phyloP scores from a whole-genome alignment of 2,888 invertebrate species.

The Axea sp. region DNA sequence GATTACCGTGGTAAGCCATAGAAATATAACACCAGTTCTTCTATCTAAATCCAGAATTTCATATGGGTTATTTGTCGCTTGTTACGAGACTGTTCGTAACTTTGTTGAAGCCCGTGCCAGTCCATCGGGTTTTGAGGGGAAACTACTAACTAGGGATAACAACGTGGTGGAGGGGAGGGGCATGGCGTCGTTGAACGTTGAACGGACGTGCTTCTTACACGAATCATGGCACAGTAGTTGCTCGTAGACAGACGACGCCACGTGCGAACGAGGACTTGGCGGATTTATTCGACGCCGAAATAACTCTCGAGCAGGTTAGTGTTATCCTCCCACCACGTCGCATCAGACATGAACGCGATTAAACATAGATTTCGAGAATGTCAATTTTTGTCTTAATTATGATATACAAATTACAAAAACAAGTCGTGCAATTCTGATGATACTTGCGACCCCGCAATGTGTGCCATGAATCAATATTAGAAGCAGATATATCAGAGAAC shows the following conservation, averaged over 20 bases:
- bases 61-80: slow-evolving; percentile 7
- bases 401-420: no score
- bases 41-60: neutral
- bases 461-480: slow-evolving; percentile 25
- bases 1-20: no score
- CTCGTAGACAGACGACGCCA: slow-evolving; percentile 16
- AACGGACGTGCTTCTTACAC: slow-evolving; percentile 27
- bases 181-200: slow-evolving; percentile 42
- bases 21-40: no score
- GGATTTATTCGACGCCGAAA: slow-evolving; percentile 1
- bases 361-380: no score
- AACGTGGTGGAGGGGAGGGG: neutral
- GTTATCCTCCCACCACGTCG: neutral
- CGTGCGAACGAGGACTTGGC: slow-evolving; percentile 15
- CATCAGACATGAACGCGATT: neutral
- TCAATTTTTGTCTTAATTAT: no score
- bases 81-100: slow-evolving; percentile 20
- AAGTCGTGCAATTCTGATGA: neutral
- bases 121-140: slow-evolving; percentile 41
- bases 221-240: slow-evolving; percentile 37
- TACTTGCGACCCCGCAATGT: slow-evolving; percentile 7
- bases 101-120: slow-evolving; percentile 28
- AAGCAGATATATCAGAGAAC: slow-evolving; percentile 8
- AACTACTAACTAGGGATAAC: slow-evolving; percentile 2
- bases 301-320: slow-evolving; percentile 36